Evolutionary conservation across 2,888 invertebrate species (phyloP).

Genomic region (Zygothrica quintamaculata): DNA sequence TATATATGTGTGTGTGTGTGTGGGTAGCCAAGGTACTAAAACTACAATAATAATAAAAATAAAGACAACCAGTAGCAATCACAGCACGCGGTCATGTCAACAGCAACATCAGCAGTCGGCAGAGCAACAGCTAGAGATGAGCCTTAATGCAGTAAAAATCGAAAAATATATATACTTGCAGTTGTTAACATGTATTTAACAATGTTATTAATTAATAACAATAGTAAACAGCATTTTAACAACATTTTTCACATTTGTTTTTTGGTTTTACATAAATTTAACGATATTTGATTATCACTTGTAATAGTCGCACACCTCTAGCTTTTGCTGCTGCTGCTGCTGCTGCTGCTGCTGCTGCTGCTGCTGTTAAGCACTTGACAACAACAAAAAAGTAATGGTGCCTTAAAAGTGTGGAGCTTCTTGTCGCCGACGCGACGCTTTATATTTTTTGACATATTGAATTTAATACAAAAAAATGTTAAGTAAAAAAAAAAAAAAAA

Average conservation of each 20-base stretch:
- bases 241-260: too few species aligned
- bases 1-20: constrained; percentile 23
- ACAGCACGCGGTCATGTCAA: constrained; percentile 30
- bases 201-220: too few species aligned
- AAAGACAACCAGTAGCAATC: constrained; percentile 32
- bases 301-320: too few species aligned
- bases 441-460: constrained; percentile 43
- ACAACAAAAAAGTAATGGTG: constrained; percentile 20
- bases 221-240: too few species aligned
- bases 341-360: constrained; percentile 3
- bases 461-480: too few species aligned
- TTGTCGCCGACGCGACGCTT: constrained; percentile 51
- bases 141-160: constrained; percentile 18
- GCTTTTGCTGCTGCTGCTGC: too few species aligned
- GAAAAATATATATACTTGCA: too few species aligned
- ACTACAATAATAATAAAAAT: constrained; percentile 22
- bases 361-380: constrained; percentile 43
- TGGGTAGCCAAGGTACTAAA: constrained; percentile 60
- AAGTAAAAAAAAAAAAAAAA: too few species aligned
- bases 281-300: too few species aligned
- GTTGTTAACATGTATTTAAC: too few species aligned
- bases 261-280: too few species aligned
- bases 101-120: background rate
- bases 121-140: constrained; percentile 28
- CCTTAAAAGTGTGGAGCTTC: constrained; percentile 22